Evolutionary conservation across 2,888 invertebrate species (phyloP), one percentile per base, ranked within the genome.

Genomic region (Lordiphosa andalusiaca): DNA sequence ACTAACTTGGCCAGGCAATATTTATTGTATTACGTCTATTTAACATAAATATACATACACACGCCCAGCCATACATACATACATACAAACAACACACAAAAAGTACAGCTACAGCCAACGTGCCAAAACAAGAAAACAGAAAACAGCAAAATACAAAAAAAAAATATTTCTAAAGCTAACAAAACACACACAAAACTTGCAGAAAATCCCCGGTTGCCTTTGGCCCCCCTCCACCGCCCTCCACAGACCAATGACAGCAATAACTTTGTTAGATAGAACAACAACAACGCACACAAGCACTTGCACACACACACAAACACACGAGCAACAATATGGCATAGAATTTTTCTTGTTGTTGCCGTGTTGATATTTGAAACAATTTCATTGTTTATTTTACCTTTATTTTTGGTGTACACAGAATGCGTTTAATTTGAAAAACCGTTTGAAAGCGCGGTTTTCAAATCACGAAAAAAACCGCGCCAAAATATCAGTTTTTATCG

Each of bases 211-310:
- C 73, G 60, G 69, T 40, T 55, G 36, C 53, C 56, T 35, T 36
- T 3, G 9, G 10, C 25, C 39, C 36, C 16, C 46, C 39, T 33
- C 16, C 46, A 4, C 6, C 16, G 6, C 48, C 7, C 9, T 19
- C 37, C 63, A 62, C 64, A 65, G 61, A 36, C 68, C 83, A 84
- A 69, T 69, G 71, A 69, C 71, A 73, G 63, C 64, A 78, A 76
- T 76, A 86, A 85, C 70, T 81, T 77, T 77, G 76, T 83, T 83
- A 77, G 84, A 77, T 81, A 77, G 81, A 82, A 67, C 82, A 81
- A 69, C 71, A 65, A 74, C 76, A 76, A 74, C 69, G 80, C 50
- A 69, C 55, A 16, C 1, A 16, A 19, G 68, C 67, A 70, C 61
- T 44, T n/a, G n/a, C 47, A 70, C 33, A 62, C 51, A 55, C 25